phyloP scores from a whole-genome alignment of 2,797 vertebrate species.

The Forpus xanthops region DNA sequence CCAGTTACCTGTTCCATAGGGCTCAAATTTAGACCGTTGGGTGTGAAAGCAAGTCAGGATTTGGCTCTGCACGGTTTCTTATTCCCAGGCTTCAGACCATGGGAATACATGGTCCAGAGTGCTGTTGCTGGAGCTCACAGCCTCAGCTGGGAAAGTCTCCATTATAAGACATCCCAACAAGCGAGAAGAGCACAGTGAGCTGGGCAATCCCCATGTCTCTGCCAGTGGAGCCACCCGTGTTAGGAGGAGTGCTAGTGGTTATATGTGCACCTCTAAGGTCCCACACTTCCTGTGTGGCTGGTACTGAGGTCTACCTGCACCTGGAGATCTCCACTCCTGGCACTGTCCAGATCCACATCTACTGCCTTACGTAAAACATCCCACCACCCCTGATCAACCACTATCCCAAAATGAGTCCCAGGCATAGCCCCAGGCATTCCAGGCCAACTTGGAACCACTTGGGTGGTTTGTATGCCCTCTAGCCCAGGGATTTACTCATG shows the following conservation, averaged over 20 bases:
- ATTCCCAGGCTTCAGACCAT: neutral
- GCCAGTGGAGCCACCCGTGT: neutral
- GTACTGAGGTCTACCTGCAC: neutral
- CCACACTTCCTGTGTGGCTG: neutral
- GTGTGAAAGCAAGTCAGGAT: neutral
- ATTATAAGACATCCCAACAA: neutral
- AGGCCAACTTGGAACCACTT: neutral
- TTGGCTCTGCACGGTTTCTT: neutral
- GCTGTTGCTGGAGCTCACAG: neutral
- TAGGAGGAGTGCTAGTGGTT: neutral
- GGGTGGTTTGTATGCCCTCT: neutral
- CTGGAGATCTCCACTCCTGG: neutral
- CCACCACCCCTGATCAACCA: rapidly evolving
- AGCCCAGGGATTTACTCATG: neutral
- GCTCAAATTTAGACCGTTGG: rapidly evolving
- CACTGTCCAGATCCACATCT: neutral
- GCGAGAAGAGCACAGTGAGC: rapidly evolving
- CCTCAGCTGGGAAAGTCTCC: neutral
- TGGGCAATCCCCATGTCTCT: neutral
- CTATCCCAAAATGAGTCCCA: rapidly evolving
- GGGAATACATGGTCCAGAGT: neutral
- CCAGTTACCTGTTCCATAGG: neutral
- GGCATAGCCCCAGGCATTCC: neutral
- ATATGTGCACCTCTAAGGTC: rapidly evolving
- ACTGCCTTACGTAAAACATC: neutral